Conservation (phyloP, 2,113 vertebrate species). For the Apus apus region DNA sequence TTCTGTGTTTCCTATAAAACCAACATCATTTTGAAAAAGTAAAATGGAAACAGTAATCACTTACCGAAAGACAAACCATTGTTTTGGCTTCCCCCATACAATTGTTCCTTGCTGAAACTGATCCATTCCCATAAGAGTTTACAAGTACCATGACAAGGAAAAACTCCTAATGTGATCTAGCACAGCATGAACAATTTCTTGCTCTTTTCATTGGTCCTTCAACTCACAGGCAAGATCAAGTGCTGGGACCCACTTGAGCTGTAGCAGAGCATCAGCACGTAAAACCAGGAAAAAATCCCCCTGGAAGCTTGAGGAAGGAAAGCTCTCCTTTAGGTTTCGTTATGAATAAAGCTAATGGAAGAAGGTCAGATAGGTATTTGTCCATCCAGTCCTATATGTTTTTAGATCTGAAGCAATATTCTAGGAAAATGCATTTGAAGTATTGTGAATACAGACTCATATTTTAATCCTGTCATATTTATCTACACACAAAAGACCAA, state of each 20-base stretch:
- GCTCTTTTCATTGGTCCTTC: not conserved
- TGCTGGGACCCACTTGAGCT: not conserved
- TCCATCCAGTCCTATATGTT: not conserved
- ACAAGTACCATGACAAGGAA: not conserved
- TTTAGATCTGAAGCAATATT: not conserved
- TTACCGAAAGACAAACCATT: not conserved
- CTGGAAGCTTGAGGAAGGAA: not conserved
- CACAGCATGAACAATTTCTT: not conserved
- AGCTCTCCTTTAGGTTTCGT: not conserved
- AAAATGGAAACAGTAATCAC: not conserved
- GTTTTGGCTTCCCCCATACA: not conserved
- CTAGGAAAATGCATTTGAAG: not conserved
- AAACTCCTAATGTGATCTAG: not conserved
- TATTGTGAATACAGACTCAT: not conserved
- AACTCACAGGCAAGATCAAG: not conserved
- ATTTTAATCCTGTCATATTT: not conserved
- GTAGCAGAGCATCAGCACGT: not conserved
- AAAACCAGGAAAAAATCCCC: not conserved
- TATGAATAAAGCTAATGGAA: not conserved
- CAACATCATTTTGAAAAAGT: not conserved
- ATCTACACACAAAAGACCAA: not conserved
- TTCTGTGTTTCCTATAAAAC: not conserved
- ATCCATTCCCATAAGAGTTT: not conserved
- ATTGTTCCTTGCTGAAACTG: not conserved
- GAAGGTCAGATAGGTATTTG: not conserved